Evolutionary conservation across 1,140 invertebrate genomes (phyloP), one percentile per base, ranked within the genome.

Genomic region (Mactra quadrangularis): DNA sequence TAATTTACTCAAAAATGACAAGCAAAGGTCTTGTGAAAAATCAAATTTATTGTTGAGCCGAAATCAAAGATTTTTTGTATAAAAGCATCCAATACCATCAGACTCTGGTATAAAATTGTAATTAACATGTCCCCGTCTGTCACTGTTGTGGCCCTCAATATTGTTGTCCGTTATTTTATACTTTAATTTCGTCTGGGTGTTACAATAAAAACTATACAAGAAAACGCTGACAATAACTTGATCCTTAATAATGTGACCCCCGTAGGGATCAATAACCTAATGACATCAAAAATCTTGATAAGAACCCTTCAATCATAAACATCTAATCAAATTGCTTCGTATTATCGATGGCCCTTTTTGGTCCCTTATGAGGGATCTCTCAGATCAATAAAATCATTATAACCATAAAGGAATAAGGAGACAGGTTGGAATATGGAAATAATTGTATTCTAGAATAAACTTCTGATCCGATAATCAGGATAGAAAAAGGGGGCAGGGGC

Each of bases 241-340:
- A 68, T 31, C 41, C 25, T 50, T 25, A 47, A 68, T 68, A 50
- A 68, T 47, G n/a, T 47, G 38, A 29, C 25, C 62, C 62, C n/a
- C 62, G 11, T n/a, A 68, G 64, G 64, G 64, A 68, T 41, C 64
- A n/a, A 68, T 68, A 68, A 68, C 41, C 45, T 68, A 68, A 68
- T 68, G 70, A 57, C 70, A 38, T 72, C 53, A 57, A 57, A 35
- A 57, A 45, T 45, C 4, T 50, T 41, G 70, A 72, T 57, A 72
- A 72, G 29, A 72, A 57, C 27, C 52, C 22, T 19, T 47, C n/a
- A 55, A 72, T 72, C 70, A 72, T 72, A 72, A 72, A 72, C 53
- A 57, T 22, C 70, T 50, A 72, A 72, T 72, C 25, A 72, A 72
- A 7, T 22, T 31, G 17, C n/a, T 35, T 41, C 70, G 55, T 31